These are phyloP conservation scores for Quadroppia sp. DNA, from an alignment of 2,888 invertebrate species.

Conservation along the genomic window DNA sequence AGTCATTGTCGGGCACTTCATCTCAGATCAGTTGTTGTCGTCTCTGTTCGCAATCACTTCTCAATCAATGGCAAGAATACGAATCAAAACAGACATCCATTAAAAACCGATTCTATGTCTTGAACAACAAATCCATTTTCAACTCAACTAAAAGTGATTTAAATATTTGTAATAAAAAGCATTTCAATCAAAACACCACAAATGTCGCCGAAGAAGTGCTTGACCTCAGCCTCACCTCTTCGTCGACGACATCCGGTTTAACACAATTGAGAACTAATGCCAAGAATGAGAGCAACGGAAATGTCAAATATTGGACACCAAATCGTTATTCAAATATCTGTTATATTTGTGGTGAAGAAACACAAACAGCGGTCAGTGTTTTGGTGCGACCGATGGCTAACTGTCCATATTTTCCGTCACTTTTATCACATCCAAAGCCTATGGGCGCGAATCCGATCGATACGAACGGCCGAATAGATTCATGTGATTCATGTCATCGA, in stretches of 20 bases:
- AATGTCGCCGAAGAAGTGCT: conserved; percentile 35
- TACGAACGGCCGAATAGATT: conserved; percentile 62
- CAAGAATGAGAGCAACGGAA: neutral
- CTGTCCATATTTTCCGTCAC: conserved; percentile 55
- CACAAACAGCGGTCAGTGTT: conserved; percentile 68
- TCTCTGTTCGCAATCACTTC: conserved; percentile 20
- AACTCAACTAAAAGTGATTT: neutral
- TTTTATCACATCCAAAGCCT: conserved; percentile 72
- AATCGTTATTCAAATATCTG: conserved; percentile 58
- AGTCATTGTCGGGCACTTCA: conserved; percentile 14
- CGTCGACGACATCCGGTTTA: neutral
- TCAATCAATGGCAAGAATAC: conserved; percentile 34
- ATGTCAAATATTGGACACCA: neutral
- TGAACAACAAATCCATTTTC: neutral
- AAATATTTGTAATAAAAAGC: neutral
- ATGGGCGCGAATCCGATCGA: conserved; percentile 81
- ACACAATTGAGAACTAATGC: neutral
- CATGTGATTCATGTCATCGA: conserved; percentile 77
- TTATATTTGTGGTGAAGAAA: conserved; percentile 84
- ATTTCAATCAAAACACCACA: neutral
- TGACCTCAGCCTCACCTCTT: conserved; percentile 51
- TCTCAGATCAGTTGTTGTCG: conserved; percentile 21
- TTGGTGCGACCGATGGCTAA: conserved; percentile 59
- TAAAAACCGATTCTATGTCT: conserved; percentile 29
- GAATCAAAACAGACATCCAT: conserved; percentile 30